Percentiles rank a stretch among this genome's conserved stretches.
These are phyloP conservation scores for Apodemia duryi DNA, from an alignment of 2,888 invertebrate species.

Conservation along the genomic window DNA sequence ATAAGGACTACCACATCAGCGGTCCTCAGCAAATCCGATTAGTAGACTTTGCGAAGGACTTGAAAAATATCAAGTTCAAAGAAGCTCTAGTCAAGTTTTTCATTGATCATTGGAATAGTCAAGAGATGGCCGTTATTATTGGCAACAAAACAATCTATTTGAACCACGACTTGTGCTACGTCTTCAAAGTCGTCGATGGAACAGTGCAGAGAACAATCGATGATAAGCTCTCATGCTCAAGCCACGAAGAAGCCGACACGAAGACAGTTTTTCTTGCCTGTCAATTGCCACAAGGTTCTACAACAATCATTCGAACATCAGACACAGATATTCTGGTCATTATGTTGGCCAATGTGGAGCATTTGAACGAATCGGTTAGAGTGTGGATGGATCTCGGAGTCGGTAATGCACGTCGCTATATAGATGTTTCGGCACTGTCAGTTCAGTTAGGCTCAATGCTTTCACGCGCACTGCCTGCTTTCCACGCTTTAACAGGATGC, in stretches of 20 bases:
- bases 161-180: slow-evolving; percentile 23
- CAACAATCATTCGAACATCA: slow-evolving; percentile 26
- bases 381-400: slow-evolving; percentile 14
- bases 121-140: slow-evolving; percentile 29
- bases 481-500: slow-evolving; percentile 27
- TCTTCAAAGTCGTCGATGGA: too few relatives aligned
- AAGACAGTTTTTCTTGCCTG: slow-evolving; percentile 29
- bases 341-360: slow-evolving; percentile 32
- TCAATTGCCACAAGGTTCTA: slow-evolving; percentile 22
- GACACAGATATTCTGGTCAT: slow-evolving; percentile 37
- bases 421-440: slow-evolving; percentile 26
- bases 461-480: slow-evolving; percentile 27
- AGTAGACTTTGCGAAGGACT: slow-evolving; percentile 15
- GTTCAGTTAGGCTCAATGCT: slow-evolving; percentile 23
- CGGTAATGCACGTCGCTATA: slow-evolving; percentile 20
- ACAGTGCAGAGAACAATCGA: too few relatives aligned
- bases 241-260: slow-evolving; percentile 35
- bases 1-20: too few relatives aligned
- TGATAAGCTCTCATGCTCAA: slow-evolving; percentile 29
- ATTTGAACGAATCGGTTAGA: neutral
- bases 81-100: slow-evolving; percentile 35
- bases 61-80: slow-evolving; percentile 35
- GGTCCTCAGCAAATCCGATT: too few relatives aligned
- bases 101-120: slow-evolving; percentile 31
- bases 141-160: slow-evolving; percentile 23